Percentiles rank a stretch among this genome's conserved stretches.
phyloP scores from a whole-genome alignment of 2,888 invertebrate species.

The Leucania comma region DNA sequence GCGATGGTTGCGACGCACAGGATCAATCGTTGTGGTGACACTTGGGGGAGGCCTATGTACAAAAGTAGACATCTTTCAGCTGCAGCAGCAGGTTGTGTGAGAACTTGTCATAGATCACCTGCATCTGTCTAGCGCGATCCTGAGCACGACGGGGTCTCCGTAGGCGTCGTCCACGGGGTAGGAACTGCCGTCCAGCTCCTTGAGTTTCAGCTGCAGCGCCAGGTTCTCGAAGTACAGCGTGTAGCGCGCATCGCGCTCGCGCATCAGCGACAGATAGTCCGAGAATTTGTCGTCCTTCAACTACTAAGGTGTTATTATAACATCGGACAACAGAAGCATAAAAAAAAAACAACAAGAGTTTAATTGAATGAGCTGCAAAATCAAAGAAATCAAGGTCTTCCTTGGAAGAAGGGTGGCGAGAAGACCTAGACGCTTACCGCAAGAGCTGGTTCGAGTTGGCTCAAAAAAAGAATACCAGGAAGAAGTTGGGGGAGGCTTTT shows the following conservation, averaged over 20 bases:
- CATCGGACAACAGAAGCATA: neutral
- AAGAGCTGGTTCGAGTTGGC: too few relatives aligned
- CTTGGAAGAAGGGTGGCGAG: too few relatives aligned
- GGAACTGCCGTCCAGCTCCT: constrained; percentile 79
- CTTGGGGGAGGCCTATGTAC: too few relatives aligned
- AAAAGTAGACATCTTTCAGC: neutral
- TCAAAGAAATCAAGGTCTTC: too few relatives aligned
- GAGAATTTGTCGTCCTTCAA: constrained; percentile 83
- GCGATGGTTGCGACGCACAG: too few relatives aligned
- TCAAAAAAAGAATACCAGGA: too few relatives aligned
- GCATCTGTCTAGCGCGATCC: constrained; percentile 85
- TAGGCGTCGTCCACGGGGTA: constrained; percentile 69
- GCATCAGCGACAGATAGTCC: constrained; percentile 82
- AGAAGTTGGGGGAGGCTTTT: too few relatives aligned
- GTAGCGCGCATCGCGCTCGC: constrained; percentile 85
- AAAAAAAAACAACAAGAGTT: too few relatives aligned
- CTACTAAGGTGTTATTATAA: constrained; percentile 63
- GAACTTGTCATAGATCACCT: constrained; percentile 66
- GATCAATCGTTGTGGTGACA: too few relatives aligned
- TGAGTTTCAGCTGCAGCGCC: constrained; percentile 80
- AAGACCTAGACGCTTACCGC: too few relatives aligned
- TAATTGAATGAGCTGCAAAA: too few relatives aligned
- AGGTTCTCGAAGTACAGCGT: constrained; percentile 86
- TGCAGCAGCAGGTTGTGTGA: neutral
- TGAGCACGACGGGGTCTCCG: constrained; percentile 83